Base-by-base conservation (phyloP, 1,140 invertebrate genomes). In the Lordiphosa mommai region DNA sequence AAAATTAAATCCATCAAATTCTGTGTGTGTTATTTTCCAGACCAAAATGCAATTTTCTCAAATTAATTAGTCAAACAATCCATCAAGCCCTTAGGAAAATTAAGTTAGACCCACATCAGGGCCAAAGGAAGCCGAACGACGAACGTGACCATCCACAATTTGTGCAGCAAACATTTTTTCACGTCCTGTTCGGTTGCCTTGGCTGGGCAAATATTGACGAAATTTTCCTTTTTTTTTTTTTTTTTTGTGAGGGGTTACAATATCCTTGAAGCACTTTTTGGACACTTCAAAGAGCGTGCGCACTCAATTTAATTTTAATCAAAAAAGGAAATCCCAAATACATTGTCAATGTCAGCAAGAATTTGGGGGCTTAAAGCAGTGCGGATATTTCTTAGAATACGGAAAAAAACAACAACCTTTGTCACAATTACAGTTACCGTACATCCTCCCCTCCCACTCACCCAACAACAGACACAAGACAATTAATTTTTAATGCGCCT, bases 401-500 rank as follows among this genome's bases (percentile, higher is more conserved):
- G 13, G 10, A 37, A 56, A 57, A 65, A 50, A 66, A 56, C 47
- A 51, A 32, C 51, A 66, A 34, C 30, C 16, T 30, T 32, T 32
- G n/a, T 8, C 14, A 17, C 13, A 17, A 20, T 10, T 17, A 20
- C 13, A 44, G 13, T n/a, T 48, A 27, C 20, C 29, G 46, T 32
- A 50, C 44, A 20, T 37, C 5, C 46, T 30, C 10, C 16, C 30
- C n/a, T n/a, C n/a, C n/a, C n/a, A n/a, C n/a, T n/a, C n/a, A n/a
- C n/a, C n/a, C 33, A 13, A 40, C 10, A 38, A 55, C 59, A 71
- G 72, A 76, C 72, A 76, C 40, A 36, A 43, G 46, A 52, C 52
- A 74, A 82, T 76, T 80, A 61, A 71, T 82, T 76, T 70, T 82
- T 82, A 82, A 80, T 80, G 61, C 52, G 46, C 48, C 50, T 50